Conservation (phyloP, 2,113 vertebrate species). For the Phasianus colchicus region DNA sequence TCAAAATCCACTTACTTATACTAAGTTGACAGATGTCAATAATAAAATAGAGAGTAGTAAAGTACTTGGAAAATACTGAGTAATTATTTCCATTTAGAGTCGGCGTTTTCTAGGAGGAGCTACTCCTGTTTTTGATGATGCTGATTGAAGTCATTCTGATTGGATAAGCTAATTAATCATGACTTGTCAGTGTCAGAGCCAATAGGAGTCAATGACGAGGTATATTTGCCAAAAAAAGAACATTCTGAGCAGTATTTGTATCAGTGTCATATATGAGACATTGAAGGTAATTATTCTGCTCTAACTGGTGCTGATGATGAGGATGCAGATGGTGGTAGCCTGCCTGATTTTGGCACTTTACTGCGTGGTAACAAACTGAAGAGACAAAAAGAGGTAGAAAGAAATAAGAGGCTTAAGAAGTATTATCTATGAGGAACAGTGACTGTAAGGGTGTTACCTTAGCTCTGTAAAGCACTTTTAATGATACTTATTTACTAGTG, state of each 20-base stretch:
- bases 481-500: neutral
- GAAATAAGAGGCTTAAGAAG: neutral
- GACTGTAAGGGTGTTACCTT: neutral
- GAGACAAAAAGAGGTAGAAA: neutral
- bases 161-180: conserved; percentile 36
- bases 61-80: neutral
- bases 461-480: neutral
- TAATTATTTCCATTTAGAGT: neutral
- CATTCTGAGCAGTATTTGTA: conserved; percentile 38
- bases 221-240: conserved; percentile 7
- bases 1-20: neutral
- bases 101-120: neutral
- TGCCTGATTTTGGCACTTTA: neutral
- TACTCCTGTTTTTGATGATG: neutral
- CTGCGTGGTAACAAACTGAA: neutral
- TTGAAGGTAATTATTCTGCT: conserved; percentile 32
- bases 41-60: neutral
- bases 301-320: neutral
- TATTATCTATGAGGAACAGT: neutral
- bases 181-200: conserved; percentile 18
- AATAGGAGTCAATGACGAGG: neutral
- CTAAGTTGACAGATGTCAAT: neutral
- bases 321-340: neutral
- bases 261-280: neutral
- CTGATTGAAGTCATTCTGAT: conserved; percentile 11